Evolutionary conservation across 2,888 invertebrate genomes (phyloP).

Genomic region (Nipponacmea schrenckii): DNA sequence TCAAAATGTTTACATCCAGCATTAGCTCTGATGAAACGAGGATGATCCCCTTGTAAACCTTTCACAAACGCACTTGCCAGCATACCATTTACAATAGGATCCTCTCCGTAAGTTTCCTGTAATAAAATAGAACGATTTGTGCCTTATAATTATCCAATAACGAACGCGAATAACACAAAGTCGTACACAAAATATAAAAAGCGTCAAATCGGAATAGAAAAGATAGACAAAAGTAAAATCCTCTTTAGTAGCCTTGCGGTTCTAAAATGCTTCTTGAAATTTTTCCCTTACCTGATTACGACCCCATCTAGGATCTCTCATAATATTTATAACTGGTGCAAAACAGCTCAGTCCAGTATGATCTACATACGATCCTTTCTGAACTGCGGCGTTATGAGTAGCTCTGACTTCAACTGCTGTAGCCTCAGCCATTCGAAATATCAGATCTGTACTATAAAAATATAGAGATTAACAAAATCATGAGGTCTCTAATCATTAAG

Average conservation of each 20-base stretch:
- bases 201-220: too few species aligned
- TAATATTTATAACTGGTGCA: neutral
- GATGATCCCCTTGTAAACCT: constrained; percentile 57
- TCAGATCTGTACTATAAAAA: neutral
- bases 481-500: too few species aligned
- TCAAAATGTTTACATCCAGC: constrained; percentile 64
- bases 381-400: neutral
- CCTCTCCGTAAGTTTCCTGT: constrained; percentile 64
- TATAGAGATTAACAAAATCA: neutral
- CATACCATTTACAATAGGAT: constrained; percentile 56
- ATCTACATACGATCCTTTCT: neutral
- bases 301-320: constrained; percentile 1
- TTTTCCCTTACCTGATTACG: neutral
- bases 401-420: neutral
- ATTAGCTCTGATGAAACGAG: constrained; percentile 52
- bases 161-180: too few species aligned
- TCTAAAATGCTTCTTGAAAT: too few species aligned
- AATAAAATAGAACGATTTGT: too few species aligned
- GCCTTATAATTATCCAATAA: too few species aligned
- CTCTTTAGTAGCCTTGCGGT: too few species aligned
- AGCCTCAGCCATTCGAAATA: neutral
- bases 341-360: neutral
- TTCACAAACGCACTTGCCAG: constrained; percentile 49
- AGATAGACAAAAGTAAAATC: too few species aligned
- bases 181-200: too few species aligned